Conservation (phyloP, 2,113 vertebrate species). For the Circaetus gallicus region DNA sequence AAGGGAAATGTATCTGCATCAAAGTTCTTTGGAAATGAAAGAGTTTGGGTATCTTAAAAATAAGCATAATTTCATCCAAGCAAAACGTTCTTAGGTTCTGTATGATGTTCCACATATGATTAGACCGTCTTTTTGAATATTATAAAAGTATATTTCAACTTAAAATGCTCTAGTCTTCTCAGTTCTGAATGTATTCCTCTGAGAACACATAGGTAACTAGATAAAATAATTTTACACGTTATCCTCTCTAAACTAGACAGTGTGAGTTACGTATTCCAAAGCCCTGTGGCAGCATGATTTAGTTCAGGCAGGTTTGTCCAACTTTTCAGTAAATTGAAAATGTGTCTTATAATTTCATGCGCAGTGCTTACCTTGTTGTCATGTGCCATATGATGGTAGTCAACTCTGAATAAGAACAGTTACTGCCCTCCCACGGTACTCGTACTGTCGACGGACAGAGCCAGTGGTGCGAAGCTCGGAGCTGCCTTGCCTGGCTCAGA, state of each 20-base stretch:
- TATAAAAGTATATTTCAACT: background rate
- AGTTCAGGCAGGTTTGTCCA: background rate
- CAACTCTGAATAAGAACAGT: rapidly evolving
- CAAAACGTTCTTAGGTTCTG: background rate
- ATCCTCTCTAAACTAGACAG: background rate
- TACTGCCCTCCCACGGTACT: background rate
- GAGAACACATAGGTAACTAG: background rate
- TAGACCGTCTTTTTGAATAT: background rate
- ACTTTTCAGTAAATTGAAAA: background rate
- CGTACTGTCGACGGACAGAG: rapidly evolving
- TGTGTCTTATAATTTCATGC: background rate
- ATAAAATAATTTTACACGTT: background rate
- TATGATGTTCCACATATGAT: background rate
- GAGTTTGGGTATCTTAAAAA: background rate
- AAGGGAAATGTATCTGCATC: background rate
- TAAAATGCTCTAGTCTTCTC: background rate
- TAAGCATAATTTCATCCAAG: background rate
- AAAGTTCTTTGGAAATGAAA: background rate
- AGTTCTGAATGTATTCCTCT: background rate
- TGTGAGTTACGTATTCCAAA: rapidly evolving
- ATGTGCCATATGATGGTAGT: rapidly evolving
- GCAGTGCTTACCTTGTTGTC: background rate
- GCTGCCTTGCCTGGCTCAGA: background rate
- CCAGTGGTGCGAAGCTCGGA: rapidly evolving
- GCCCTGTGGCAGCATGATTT: background rate